phyloP scores from a whole-genome alignment of 2,888 invertebrate genomes.

The Calliphora vomitoria region DNA sequence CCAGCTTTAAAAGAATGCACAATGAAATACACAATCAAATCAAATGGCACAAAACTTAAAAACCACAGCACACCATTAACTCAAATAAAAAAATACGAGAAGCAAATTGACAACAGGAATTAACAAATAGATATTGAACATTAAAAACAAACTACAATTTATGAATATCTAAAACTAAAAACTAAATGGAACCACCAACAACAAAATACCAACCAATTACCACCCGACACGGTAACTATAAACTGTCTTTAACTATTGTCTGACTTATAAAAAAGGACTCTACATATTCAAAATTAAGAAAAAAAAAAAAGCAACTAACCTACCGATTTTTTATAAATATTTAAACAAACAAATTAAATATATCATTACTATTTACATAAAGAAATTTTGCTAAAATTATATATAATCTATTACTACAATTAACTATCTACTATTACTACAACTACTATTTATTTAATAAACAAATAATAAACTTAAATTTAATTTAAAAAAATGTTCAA shows the following conservation, averaged over 20 bases:
- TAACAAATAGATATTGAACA: constrained; percentile 10
- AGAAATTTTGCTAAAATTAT: constrained; percentile 33
- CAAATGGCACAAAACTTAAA: constrained; percentile 60
- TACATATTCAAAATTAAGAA: constrained; percentile 36
- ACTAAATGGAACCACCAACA: constrained; percentile 39
- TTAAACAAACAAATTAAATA: constrained; percentile 42
- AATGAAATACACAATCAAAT: constrained; percentile 41
- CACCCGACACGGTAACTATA: constrained; percentile 35
- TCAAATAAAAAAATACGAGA: constrained; percentile 10
- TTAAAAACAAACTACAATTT: constrained; percentile 41
- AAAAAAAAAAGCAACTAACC: constrained; percentile 46
- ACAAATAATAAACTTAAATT: neutral
- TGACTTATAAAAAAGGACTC: constrained; percentile 18
- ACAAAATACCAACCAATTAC: constrained; percentile 28
- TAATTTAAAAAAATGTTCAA: neutral
- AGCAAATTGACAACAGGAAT: neutral
- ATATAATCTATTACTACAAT: neutral
- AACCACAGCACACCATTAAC: constrained; percentile 52
- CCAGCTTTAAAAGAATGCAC: constrained; percentile 55
- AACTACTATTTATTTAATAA: neutral
- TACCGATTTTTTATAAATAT: constrained; percentile 54
- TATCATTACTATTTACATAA: constrained; percentile 51
- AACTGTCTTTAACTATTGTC: constrained; percentile 43
- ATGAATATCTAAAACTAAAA: constrained; percentile 31
- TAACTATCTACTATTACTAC: neutral